These are phyloP conservation scores for Oegoconia quadripuncta DNA, from an alignment of 2,888 invertebrate species.

Conservation along the genomic window DNA sequence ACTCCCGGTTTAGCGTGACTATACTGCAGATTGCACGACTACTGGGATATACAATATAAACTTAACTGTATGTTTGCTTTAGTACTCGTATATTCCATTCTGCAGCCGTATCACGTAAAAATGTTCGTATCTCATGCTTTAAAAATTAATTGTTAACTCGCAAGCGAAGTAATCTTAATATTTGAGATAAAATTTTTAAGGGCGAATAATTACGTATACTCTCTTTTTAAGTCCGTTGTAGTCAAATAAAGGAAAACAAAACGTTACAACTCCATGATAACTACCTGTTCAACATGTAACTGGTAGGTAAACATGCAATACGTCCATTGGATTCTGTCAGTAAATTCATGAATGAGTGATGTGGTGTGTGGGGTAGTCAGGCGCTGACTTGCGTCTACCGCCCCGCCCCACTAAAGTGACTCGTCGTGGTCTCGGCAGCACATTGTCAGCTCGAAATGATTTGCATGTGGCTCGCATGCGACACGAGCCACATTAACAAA, in stretches of 20 bases:
- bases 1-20: neutral
- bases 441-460: constrained; percentile 34
- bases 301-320: constrained; percentile 21
- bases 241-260: no score
- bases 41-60: neutral
- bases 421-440: constrained; percentile 15
- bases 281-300: neutral
- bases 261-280: no score
- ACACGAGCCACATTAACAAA: constrained; percentile 25
- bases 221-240: no score
- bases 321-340: constrained; percentile 26
- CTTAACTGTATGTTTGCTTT: no score
- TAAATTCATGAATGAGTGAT: constrained; percentile 32
- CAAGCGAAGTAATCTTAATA: no score
- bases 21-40: neutral
- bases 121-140: no score
- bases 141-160: no score
- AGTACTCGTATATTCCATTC: no score
- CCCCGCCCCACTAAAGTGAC: constrained; percentile 3
- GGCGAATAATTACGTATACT: no score
- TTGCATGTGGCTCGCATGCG: constrained; percentile 43
- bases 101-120: no score
- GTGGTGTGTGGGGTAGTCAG: constrained; percentile 12
- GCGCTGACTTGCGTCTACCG: constrained; percentile 3
- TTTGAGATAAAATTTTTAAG: no score